Evolutionary conservation across 2,113 vertebrate genomes (phyloP).

Genomic region (Syngnathus scovelli): DNA sequence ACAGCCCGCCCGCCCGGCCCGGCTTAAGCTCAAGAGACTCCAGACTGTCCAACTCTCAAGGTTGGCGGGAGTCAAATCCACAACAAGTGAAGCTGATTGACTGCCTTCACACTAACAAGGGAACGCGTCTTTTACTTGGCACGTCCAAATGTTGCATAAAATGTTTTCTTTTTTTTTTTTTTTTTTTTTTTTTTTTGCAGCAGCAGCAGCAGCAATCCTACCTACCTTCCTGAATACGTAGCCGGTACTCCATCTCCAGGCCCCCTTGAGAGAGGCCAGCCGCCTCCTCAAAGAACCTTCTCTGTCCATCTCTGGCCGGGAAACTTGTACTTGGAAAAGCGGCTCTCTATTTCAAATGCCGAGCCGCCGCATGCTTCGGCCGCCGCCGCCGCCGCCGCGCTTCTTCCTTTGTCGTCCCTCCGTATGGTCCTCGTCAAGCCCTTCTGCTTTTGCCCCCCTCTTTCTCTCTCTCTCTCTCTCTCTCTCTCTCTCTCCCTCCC

Average conservation of each 20-base stretch:
- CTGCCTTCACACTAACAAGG: too few relatives aligned
- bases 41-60: too few relatives aligned
- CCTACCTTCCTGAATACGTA: constrained; percentile 74
- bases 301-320: constrained; percentile 61
- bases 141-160: too few relatives aligned
- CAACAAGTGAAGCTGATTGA: too few relatives aligned
- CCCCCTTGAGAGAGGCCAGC: constrained; percentile 69
- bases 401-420: constrained; percentile 34
- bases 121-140: too few relatives aligned
- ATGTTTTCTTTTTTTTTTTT: too few relatives aligned
- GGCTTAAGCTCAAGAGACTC: too few relatives aligned
- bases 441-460: constrained; percentile 11
- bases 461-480: constrained; percentile 8
- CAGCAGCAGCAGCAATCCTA: constrained; percentile 2
- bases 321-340: constrained; percentile 26
- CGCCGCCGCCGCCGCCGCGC: constrained; percentile 49
- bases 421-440: constrained; percentile 25
- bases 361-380: constrained; percentile 50
- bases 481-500: constrained; percentile 15
- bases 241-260: constrained; percentile 76
- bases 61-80: too few relatives aligned
- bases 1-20: too few relatives aligned
- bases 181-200: too few relatives aligned
- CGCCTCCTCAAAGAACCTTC: constrained; percentile 67
- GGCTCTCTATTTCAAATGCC: constrained; percentile 60